Evolutionary conservation across 1,140 invertebrate genomes (phyloP), one percentile per base, ranked within the genome.

Genomic region (Calliphora vicina): DNA sequence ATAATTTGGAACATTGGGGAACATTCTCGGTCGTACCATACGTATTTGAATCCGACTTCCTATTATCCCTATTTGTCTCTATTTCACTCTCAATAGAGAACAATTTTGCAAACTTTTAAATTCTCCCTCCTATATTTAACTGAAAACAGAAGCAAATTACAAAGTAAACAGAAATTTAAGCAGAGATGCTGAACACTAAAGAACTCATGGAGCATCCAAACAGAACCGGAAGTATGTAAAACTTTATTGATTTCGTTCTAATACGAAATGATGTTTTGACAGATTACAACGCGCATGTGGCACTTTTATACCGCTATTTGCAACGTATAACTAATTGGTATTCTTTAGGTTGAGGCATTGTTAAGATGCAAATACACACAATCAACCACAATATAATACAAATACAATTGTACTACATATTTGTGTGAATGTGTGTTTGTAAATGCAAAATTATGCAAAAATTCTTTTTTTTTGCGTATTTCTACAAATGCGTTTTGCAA

Each of bases 221-320:
- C 35, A 35, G 35, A 76, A 78, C 74, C 74, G 74, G 74, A 78
- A 78, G n/a, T 26, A 43, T 45, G 25, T 9, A 78, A 78, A 78
- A 78, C 74, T 43, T 78, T 78, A 43, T 43, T 78, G 35, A 23
- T 20, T 43, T 78, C 9, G 35, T 45, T 12, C 23, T 78, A 78
- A 78, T 78, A 43, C 12, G 74, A 78, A 43, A 43, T 43, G 74
- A 78, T 78, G 74, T 45, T 78, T 78, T 78, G 74, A 78, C 74
- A 78, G 74, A 78, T 78, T 78, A 43, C 74, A 78, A 78, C 74
- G 74, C 74, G 74, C 74, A 78, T 78, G 17, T 78, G 74, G 74
- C 74, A 78, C 20, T 67, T 67, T 23, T 12, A 67, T 25, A 67
- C 35, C 35, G 35, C 74, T 20, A 78, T 35, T 35, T 35, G 6